Percentiles rank a stretch among this genome's conserved stretches.
Conservation (phyloP, 2,113 vertebrate genomes). For the Cariama cristata region DNA sequence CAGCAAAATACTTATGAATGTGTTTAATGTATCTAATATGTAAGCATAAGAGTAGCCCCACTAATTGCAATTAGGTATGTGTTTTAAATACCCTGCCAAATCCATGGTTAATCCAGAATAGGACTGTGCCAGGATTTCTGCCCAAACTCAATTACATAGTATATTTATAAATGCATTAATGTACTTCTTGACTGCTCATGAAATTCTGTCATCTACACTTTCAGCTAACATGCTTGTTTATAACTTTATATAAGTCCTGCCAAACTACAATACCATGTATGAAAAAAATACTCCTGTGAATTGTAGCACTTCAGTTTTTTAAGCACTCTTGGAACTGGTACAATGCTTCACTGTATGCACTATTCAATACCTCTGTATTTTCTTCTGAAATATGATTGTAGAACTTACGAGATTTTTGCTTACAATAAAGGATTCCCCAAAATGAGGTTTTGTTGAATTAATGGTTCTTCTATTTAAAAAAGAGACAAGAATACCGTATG, state of each 20-base stretch:
- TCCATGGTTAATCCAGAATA: neutral
- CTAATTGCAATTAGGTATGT: neutral
- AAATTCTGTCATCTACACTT: neutral
- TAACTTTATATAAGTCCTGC: neutral
- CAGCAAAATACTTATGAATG: neutral
- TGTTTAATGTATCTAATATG: neutral
- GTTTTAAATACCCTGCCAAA: neutral
- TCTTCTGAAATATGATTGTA: neutral
- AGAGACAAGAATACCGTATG: neutral
- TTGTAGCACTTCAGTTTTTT: neutral
- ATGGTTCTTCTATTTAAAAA: neutral
- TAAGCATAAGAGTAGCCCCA: neutral
- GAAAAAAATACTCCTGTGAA: neutral
- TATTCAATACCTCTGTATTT: neutral
- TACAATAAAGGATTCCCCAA: neutral
- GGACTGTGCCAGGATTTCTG: neutral
- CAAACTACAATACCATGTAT: neutral
- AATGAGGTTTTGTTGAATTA: neutral
- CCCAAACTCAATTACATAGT: neutral
- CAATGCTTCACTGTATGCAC: neutral
- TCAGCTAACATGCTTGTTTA: neutral
- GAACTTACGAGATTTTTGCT: neutral
- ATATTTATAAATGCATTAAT: neutral
- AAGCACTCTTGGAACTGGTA: neutral
- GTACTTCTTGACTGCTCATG: neutral